Percentiles rank a stretch among this genome's conserved stretches.
Conservation (phyloP, 2,113 vertebrate genomes). For the Ptychochromis oligacanthus region DNA sequence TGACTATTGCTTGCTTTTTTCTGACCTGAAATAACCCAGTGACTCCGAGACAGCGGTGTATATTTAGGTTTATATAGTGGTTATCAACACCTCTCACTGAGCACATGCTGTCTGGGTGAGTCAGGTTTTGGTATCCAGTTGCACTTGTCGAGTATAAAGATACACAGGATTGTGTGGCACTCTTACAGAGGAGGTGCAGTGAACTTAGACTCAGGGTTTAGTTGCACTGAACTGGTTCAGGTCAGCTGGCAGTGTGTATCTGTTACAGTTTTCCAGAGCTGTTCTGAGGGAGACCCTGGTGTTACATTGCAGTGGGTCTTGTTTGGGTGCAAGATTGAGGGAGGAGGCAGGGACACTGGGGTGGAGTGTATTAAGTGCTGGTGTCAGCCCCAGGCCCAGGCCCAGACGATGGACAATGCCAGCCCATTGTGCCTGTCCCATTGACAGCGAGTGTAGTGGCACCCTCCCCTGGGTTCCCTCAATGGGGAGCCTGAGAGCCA, state of each 20-base stretch:
- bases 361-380: slow-evolving; percentile 66
- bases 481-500: slow-evolving; percentile 74
- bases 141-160: slow-evolving; percentile 56
- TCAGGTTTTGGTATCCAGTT: slow-evolving; percentile 61
- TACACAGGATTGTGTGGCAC: slow-evolving; percentile 57
- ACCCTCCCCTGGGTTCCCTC: slow-evolving; percentile 72
- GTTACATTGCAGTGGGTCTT: slow-evolving; percentile 64
- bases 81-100: slow-evolving; percentile 65
- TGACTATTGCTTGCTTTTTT: neutral
- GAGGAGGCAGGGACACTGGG: slow-evolving; percentile 34
- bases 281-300: slow-evolving; percentile 61
- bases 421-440: slow-evolving; percentile 66
- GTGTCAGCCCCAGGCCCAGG: slow-evolving; percentile 66
- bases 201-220: slow-evolving; percentile 53
- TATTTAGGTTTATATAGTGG: slow-evolving; percentile 68
- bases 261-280: slow-evolving; percentile 47
- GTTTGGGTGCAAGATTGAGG: slow-evolving; percentile 58
- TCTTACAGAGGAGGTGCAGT: slow-evolving; percentile 24
- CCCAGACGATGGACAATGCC: slow-evolving; percentile 72
- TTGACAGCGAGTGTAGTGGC: slow-evolving; percentile 73
- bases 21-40: slow-evolving; percentile 52
- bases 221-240: slow-evolving; percentile 61
- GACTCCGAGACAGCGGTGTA: slow-evolving; percentile 30
- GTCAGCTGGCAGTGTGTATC: slow-evolving; percentile 58
- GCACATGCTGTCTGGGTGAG: slow-evolving; percentile 59